A percentile compares a stretch with the other conserved stretches of the same genome.
Conservation (phyloP, 2,797 vertebrate species). For the Squalus acanthias region DNA sequence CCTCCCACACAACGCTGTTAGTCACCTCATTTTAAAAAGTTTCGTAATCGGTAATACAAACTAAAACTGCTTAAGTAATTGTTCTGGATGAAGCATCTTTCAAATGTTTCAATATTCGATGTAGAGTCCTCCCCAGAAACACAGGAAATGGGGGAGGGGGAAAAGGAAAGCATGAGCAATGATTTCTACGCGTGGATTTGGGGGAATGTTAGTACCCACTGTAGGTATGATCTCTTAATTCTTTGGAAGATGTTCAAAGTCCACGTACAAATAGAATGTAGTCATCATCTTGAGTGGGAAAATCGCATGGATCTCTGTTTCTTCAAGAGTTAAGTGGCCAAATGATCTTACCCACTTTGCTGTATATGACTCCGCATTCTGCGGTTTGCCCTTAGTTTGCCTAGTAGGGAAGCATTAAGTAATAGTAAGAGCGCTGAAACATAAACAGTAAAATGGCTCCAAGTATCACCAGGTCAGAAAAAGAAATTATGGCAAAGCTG, state of each 20-base stretch:
- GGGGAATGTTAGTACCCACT: not conserved
- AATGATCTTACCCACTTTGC: not conserved
- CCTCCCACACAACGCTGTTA: not conserved
- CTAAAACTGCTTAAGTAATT: conserved; percentile 28
- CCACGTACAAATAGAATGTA: not conserved
- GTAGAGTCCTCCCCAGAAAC: not conserved
- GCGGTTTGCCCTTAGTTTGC: not conserved
- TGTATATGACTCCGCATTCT: not conserved
- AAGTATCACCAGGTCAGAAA: not conserved
- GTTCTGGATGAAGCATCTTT: not conserved
- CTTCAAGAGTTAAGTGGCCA: not conserved
- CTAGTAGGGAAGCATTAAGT: not conserved
- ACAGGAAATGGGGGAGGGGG: not conserved
- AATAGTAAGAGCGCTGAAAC: not conserved
- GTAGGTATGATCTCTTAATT: not conserved
- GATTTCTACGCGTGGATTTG: not conserved
- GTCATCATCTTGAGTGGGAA: not conserved
- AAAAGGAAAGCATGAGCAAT: not conserved
- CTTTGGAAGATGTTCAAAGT: not conserved
- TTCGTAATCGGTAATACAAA: conserved; percentile 19
- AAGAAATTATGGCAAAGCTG: not conserved
- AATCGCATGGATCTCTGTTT: not conserved
- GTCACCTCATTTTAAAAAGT: conserved; percentile 17
- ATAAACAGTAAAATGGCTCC: not conserved
- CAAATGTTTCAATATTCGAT: not conserved